Percentiles rank a stretch among this genome's conserved stretches.
phyloP scores from a whole-genome alignment of 2,888 invertebrate species.

The Platycheirus rosarum region DNA sequence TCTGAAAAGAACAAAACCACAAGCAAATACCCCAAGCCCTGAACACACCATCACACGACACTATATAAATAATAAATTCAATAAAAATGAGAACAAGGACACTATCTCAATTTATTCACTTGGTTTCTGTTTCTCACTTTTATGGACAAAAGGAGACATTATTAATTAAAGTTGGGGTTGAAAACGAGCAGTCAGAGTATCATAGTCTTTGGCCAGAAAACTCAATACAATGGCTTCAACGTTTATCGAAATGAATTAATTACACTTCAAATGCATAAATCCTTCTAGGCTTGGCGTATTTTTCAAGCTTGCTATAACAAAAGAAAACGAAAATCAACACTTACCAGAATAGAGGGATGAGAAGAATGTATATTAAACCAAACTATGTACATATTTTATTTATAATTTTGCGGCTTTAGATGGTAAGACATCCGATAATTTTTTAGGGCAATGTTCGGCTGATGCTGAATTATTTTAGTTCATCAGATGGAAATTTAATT shows the following conservation, averaged over 20 bases:
- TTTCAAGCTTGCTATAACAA: slow-evolving; percentile 30
- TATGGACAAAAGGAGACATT: slow-evolving; percentile 36
- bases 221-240: slow-evolving; percentile 46
- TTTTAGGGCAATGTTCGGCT: slow-evolving; percentile 28
- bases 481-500: slow-evolving; percentile 39
- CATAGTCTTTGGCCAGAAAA: slow-evolving; percentile 10
- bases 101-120: slow-evolving; percentile 56
- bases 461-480: slow-evolving; percentile 42
- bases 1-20: slow-evolving; percentile 27
- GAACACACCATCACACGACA: slow-evolving; percentile 8
- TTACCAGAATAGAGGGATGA: slow-evolving; percentile 7
- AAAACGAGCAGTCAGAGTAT: slow-evolving; percentile 14
- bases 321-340: slow-evolving; percentile 53
- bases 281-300: slow-evolving; percentile 44
- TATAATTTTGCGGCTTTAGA: too few species aligned
- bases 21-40: slow-evolving; percentile 9
- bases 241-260: slow-evolving; percentile 64
- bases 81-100: slow-evolving; percentile 44
- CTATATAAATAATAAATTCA: slow-evolving; percentile 22
- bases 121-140: slow-evolving; percentile 16
- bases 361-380: too few species aligned
- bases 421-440: too few species aligned
- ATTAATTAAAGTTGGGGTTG: slow-evolving; percentile 36
- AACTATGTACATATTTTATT: too few species aligned
- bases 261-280: slow-evolving; percentile 63